Percentiles rank a stretch among this genome's conserved stretches.
phyloP scores from a whole-genome alignment of 2,113 vertebrate species.

The Nipponia nippon region DNA sequence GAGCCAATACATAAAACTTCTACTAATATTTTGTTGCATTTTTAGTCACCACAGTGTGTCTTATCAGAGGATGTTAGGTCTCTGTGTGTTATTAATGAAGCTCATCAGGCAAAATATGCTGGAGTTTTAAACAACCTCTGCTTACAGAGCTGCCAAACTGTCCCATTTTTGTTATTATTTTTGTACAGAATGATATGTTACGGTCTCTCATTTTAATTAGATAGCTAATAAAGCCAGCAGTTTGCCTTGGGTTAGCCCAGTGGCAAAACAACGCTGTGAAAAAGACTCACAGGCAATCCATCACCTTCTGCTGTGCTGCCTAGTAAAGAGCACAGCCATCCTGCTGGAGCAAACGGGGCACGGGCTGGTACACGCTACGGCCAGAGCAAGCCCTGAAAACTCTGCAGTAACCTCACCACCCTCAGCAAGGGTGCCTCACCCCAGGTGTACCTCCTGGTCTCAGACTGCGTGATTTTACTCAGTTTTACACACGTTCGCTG shows the following conservation, averaged over 20 bases:
- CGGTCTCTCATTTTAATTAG: neutral
- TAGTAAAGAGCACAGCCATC: neutral
- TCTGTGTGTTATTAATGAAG: neutral
- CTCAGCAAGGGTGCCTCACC: neutral
- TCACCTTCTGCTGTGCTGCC: neutral
- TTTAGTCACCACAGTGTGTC: neutral
- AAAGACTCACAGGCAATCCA: neutral
- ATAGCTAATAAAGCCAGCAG: neutral
- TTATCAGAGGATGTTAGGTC: neutral
- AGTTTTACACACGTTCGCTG: neutral
- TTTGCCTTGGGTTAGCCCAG: neutral
- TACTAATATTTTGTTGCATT: neutral
- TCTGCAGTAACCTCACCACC: accelerated
- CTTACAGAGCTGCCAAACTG: neutral
- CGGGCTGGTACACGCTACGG: accelerated
- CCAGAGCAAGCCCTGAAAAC: neutral
- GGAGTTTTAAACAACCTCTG: neutral
- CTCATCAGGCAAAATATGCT: neutral
- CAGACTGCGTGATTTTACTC: accelerated
- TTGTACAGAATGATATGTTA: neutral
- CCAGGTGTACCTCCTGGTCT: too few species aligned
- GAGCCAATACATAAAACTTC: neutral
- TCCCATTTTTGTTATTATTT: neutral
- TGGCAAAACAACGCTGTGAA: neutral
- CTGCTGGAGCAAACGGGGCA: accelerated